Evolutionary conservation across 2,888 invertebrate genomes (phyloP).

Genomic region (Tigriopus californicus): DNA sequence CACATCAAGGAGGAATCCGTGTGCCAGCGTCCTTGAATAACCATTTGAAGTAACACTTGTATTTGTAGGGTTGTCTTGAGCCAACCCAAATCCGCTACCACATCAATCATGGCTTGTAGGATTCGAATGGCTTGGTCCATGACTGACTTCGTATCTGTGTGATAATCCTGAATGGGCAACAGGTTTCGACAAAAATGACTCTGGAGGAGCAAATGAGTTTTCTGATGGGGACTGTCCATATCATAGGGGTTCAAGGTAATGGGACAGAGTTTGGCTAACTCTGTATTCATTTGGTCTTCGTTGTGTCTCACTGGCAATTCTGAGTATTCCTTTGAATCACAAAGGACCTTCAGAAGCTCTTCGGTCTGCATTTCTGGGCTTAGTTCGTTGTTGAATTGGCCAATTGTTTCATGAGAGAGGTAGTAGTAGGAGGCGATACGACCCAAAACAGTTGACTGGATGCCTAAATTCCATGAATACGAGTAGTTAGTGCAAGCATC

Average conservation of each 20-base stretch:
- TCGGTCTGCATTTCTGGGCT: conserved; percentile 43
- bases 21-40: conserved; percentile 75
- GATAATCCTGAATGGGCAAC: conserved; percentile 79
- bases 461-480: too few species aligned
- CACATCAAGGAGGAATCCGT: conserved; percentile 49
- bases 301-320: conserved; percentile 94
- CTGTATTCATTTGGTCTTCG: conserved; percentile 82
- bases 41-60: conserved; percentile 42
- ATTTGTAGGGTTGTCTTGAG: conserved; percentile 55
- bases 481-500: too few species aligned
- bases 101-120: conserved; percentile 90
- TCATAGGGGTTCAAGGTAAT: conserved; percentile 35
- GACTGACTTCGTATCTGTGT: conserved; percentile 88
- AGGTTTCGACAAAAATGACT: conserved; percentile 69
- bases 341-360: conserved; percentile 54
- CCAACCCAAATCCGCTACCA: conserved; percentile 77
- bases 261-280: conserved; percentile 56
- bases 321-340: conserved; percentile 67
- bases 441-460: conserved; percentile 57
- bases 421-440: conserved; percentile 93
- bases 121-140: conserved; percentile 89
- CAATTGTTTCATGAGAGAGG: conserved; percentile 73
- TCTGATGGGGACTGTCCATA: conserved; percentile 80
- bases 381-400: conserved; percentile 53
- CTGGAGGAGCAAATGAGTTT: conserved; percentile 79